Evolutionary conservation across 1,140 invertebrate genomes (phyloP), one percentile per base, ranked within the genome.

Genomic region (Metaphire vulgaris): DNA sequence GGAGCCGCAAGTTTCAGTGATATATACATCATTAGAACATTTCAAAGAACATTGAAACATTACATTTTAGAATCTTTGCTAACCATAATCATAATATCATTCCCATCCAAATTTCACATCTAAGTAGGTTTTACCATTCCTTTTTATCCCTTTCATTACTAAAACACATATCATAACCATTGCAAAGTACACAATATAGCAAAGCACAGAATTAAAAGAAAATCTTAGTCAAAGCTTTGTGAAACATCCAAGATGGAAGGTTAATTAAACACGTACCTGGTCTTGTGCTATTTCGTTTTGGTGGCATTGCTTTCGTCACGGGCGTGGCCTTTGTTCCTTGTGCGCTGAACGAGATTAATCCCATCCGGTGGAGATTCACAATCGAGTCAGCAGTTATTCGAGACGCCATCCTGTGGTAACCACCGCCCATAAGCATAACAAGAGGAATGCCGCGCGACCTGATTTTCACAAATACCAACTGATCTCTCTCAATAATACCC

Each of bases 341-440:
- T 56, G 41, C 6, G 21, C 26, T 33, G 41, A 33, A 41, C 26
- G 33, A 34, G 31, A 87, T 87, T 0, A 87, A 78, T 1, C 80
- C 79, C 41, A 82, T 78, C 2, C 75, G 71, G 32, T 79, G 76
- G 12, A 94, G 87, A 87, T 94, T 94, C 29, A 91, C 83, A 78
- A 94, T 92, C 6, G 92, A 94, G 81, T 92, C 90, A 0, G 93
- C 91, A 73, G 95, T 94, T 75, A 95, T 90, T 79, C 86, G 86
- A 0, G 93, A 93, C 0, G 92, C 92, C 74, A 88, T 87, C 76
- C 89, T 89, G 68, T 91, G 88, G 85, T 95, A 95, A 0, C 94
- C 94, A 12, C 94, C 94, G 83, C 92, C 94, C 0, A 93, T 93
- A 26, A 95, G 82, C 93, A 95, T 95, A 0, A 93, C 90, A 67